Base-by-base conservation (phyloP, 1,140 invertebrate species). In the Ips nitidus region DNA sequence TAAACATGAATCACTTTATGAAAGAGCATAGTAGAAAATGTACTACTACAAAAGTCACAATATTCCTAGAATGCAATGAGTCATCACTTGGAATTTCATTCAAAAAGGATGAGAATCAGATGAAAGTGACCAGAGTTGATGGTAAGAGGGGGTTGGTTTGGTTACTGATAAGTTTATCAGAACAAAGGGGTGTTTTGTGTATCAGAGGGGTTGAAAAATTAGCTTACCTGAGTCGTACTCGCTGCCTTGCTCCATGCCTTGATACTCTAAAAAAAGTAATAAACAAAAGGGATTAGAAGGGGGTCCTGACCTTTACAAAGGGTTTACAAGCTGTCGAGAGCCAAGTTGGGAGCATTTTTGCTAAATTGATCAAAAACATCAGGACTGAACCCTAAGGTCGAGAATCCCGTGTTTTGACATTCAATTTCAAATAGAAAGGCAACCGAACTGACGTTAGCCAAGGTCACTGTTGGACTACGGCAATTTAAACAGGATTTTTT, bases 161-260 rank as follows among this genome's bases (percentile, higher is more conserved):
- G 22, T 22, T 22, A 22, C 22, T 22, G 22, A 22, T 22, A 22
- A 22, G 22, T 22, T 22, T 22, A 73, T 60, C 53, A 58, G 55
- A 60, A 61, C 66, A 65, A 70, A 61, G 57, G 50, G 41, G 45
- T 57, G 58, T 68, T 71, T 62, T 53, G 40, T 42, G 36, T 41
- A 56, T 40, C 57, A 36, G 37, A 47, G 52, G 52, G 47, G 42
- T 53, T 7, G 37, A 57, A 63, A 43, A 62, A 63, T 50, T 58
- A 58, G 81, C 82, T 82, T 76, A 86, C 84, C 84, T 81, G 84
- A 84, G 80, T 86, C 84, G 81, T 85, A 86, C 75, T 85, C 85
- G 75, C 83, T 85, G 70, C 83, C 84, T 74, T 83, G 83, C 74
- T 86, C 85, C 85, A 86, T 86, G 66, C 84, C 83, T 80, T 85